Evolutionary conservation across 2,888 invertebrate species (phyloP).

Genomic region (Drosophila nigritarsus): DNA sequence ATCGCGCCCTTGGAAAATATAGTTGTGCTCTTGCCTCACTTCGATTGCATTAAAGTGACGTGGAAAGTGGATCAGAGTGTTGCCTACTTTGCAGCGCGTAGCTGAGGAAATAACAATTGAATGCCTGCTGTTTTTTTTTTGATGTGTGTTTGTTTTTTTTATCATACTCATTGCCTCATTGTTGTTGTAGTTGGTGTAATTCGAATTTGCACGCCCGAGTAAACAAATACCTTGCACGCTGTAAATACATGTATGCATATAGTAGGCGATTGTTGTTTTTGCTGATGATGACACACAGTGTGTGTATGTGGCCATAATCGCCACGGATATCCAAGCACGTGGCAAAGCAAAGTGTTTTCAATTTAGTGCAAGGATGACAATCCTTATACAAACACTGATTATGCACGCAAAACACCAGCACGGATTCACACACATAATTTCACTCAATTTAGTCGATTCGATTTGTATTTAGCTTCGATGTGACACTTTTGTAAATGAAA

Average conservation of each 20-base stretch:
- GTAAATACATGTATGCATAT: background rate
- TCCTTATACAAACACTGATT: background rate
- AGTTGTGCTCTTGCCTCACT: conserved; percentile 38
- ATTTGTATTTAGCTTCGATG: background rate
- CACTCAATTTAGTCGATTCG: background rate
- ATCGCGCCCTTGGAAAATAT: background rate
- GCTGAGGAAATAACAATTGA: conserved; percentile 20
- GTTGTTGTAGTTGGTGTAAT: conserved; percentile 4
- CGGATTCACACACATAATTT: background rate
- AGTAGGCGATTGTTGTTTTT: conserved; percentile 10
- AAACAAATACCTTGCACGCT: conserved; percentile 41
- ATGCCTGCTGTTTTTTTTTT: background rate
- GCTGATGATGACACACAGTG: conserved; percentile 19
- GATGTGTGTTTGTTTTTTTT: conserved; percentile 4
- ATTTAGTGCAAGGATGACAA: background rate
- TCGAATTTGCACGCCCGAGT: conserved; percentile 57
- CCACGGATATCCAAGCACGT: background rate
- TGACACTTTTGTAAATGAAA: background rate
- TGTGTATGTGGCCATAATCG: background rate
- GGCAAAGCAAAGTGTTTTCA: background rate
- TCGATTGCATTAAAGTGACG: conserved; percentile 52
- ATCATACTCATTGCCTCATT: conserved; percentile 9
- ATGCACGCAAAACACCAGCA: background rate
- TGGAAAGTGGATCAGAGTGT: conserved; percentile 3
- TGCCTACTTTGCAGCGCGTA: conserved; percentile 51